A percentile compares a stretch with the other conserved stretches of the same genome.
Evolutionary conservation across 2,113 vertebrate species (phyloP).

Genomic region (Oplegnathus fasciatus): DNA sequence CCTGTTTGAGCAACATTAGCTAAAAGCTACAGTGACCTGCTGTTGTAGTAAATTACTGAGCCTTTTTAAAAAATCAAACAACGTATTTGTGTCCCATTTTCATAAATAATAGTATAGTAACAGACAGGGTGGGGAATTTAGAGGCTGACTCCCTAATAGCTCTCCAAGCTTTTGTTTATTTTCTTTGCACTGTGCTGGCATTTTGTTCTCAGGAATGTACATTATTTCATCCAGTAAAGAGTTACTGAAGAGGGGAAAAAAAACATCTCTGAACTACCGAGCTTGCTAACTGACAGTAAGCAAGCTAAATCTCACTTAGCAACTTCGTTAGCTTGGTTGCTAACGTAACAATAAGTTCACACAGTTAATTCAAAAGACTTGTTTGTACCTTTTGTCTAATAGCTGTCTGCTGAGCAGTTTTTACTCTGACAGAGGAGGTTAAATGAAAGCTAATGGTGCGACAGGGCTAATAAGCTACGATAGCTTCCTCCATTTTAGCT

Average conservation of each 20-base stretch:
- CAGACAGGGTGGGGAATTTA: not conserved
- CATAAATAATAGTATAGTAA: too few relatives aligned
- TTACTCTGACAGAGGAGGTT: not conserved
- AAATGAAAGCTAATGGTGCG: not conserved
- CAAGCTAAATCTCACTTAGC: not conserved
- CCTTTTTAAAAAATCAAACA: not conserved
- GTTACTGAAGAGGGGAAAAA: not conserved
- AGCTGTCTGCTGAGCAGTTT: not conserved
- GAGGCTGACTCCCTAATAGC: too few relatives aligned
- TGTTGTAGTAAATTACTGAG: not conserved
- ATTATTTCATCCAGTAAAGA: not conserved
- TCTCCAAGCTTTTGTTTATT: too few relatives aligned
- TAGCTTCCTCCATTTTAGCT: not conserved
- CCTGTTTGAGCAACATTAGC: not conserved
- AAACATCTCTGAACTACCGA: not conserved
- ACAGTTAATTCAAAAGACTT: not conserved
- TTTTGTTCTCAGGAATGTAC: not conserved
- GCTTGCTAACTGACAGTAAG: not conserved
- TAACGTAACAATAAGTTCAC: not conserved
- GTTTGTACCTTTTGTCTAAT: not conserved
- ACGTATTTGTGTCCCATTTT: not conserved
- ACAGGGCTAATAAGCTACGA: not conserved
- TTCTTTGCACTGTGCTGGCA: not conserved
- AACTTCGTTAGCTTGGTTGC: not conserved
- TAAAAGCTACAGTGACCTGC: not conserved